Conservation (phyloP, 2,797 vertebrate species). For the Myotis myotis region DNA sequence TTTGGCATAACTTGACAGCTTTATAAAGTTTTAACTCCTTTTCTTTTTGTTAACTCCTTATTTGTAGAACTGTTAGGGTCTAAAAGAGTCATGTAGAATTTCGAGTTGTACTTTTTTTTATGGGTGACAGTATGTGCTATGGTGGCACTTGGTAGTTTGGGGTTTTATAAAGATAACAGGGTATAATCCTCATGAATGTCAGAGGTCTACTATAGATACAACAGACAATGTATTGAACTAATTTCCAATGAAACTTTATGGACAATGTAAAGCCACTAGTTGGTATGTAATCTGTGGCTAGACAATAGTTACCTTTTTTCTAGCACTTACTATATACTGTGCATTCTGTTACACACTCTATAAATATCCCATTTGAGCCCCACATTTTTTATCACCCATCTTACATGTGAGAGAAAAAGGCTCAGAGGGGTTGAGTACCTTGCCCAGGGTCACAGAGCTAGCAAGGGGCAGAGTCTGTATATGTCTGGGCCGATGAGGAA, state of each 20-base stretch:
- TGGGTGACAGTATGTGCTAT: neutral
- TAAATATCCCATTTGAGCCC: neutral
- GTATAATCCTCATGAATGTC: neutral
- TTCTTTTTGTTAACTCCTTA: neutral
- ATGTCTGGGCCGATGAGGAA: neutral
- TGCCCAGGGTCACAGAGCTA: neutral
- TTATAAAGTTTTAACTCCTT: neutral
- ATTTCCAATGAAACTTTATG: neutral
- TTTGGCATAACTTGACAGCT: neutral
- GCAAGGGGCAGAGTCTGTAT: neutral
- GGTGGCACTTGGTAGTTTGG: neutral
- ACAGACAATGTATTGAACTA: neutral
- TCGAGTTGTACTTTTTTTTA: neutral
- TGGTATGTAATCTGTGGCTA: neutral
- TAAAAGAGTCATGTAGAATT: neutral
- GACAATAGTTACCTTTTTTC: neutral
- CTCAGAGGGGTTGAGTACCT: neutral
- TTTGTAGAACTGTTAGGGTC: neutral
- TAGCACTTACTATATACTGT: neutral
- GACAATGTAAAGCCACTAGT: neutral
- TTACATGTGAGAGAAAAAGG: neutral
- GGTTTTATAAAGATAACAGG: neutral
- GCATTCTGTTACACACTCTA: neutral
- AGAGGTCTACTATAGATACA: neutral
- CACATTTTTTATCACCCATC: neutral